Evolutionary conservation across 2,888 invertebrate genomes (phyloP).

Genomic region (Eledone cirrhosa): DNA sequence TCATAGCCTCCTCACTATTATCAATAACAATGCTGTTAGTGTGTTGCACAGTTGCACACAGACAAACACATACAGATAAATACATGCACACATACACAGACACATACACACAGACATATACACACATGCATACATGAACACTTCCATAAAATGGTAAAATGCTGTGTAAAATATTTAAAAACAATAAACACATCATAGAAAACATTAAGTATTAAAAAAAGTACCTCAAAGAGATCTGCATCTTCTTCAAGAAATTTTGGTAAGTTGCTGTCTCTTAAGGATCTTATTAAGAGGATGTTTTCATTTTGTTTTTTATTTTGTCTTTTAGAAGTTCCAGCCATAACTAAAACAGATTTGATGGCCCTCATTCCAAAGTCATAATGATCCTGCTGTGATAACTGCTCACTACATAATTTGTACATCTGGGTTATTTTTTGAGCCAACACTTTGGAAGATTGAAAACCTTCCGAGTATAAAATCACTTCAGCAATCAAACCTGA

Average conservation of each 20-base stretch:
- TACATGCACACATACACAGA: too few species aligned
- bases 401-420: constrained; percentile 91
- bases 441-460: constrained; percentile 85
- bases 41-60: too few species aligned
- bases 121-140: too few species aligned
- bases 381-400: constrained; percentile 88
- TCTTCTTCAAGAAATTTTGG: constrained; percentile 90
- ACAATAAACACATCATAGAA: too few species aligned
- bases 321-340: constrained; percentile 89
- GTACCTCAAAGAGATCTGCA: constrained; percentile 79
- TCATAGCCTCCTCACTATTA: too few species aligned
- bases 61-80: too few species aligned
- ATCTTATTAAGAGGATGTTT: constrained; percentile 80
- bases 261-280: constrained; percentile 86
- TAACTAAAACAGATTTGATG: constrained; percentile 79
- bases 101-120: too few species aligned
- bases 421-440: constrained; percentile 92
- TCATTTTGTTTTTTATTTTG: constrained; percentile 85
- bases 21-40: too few species aligned
- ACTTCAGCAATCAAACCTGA: constrained; percentile 80
- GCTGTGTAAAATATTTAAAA: too few species aligned
- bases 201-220: neutral
- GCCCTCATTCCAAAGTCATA: constrained; percentile 85
- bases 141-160: too few species aligned
- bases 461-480: constrained; percentile 91